Base-by-base conservation (phyloP, 2,113 vertebrate genomes). In the Tauraco erythrolophus region DNA sequence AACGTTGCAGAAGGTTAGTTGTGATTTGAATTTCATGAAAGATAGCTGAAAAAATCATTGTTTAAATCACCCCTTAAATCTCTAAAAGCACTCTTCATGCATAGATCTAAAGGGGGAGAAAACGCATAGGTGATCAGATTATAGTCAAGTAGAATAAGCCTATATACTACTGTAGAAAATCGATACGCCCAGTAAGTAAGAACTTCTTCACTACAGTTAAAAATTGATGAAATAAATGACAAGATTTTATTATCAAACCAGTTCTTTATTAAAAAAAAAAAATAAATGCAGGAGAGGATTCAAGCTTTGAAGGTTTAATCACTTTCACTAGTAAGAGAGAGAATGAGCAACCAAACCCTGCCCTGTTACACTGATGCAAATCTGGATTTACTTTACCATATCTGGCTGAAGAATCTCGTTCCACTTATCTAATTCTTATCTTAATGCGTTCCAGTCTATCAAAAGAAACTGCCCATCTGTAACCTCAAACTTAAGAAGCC, bases 1-100 rank as follows among this genome's bases (percentile, higher is more conserved):
- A 48, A 48, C 76, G n/a, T 19, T 87, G 31, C 53, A 92, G 53
- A 84, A 92, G 87, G 72, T 57, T 65, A 71, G 16, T 12, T 6
- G 19, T 8, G 68, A 92, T 91, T 87, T 89, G 35, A 89, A 92
- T 87, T 92, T 94, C 62, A 84, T 60, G 22, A 89, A 86, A 64
- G 53, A 82, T 28, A 70, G 61, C 5, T 1, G 51, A 93, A 77
- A 62, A 77, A 68, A 31, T 27, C 3, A 41, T 70, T 62, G 39
- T 68, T 90, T 64, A 91, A 66, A 94, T 78, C 28, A 5, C 7
- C 7, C 28, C 33, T 76, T 75, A 75, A 84, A 87, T 88, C 72
- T 97, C 48, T 65, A 72, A 91, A 71, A 68, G 39, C 60, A 43
- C 7, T 25, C 30, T 75, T 91, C 35, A 33, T 57, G 77, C 31